Percentiles rank a stretch among this genome's conserved stretches.
phyloP scores from a whole-genome alignment of 2,888 invertebrate species.

The Dorcus parallelipipedus region DNA sequence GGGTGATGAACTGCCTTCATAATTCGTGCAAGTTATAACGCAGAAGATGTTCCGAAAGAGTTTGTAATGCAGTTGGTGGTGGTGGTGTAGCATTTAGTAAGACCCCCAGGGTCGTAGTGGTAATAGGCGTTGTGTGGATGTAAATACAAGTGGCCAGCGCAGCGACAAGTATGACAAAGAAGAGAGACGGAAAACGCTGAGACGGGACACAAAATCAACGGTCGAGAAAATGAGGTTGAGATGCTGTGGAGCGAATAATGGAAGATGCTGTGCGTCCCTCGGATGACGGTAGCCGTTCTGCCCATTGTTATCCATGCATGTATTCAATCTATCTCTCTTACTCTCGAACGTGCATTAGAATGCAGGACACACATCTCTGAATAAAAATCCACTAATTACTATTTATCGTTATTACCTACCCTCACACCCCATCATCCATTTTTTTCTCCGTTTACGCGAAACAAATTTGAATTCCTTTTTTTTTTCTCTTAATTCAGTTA shows the following conservation, averaged over 20 bases:
- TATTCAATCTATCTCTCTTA: constrained; percentile 21
- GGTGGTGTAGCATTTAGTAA: constrained; percentile 35
- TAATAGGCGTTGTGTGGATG: constrained; percentile 32
- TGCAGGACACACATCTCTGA: background rate
- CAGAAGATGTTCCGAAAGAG: constrained; percentile 29
- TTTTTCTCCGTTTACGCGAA: too few species aligned
- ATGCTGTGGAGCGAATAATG: constrained; percentile 52
- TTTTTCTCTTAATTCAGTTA: too few species aligned
- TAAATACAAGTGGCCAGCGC: constrained; percentile 35
- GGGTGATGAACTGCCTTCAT: constrained; percentile 21
- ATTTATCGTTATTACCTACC: background rate
- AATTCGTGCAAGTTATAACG: constrained; percentile 21
- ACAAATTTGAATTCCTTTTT: too few species aligned
- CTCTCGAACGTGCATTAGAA: background rate
- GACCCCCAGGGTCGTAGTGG: constrained; percentile 29
- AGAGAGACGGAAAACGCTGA: constrained; percentile 36
- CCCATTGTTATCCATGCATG: constrained; percentile 34
- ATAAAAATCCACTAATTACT: background rate
- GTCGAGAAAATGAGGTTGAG: constrained; percentile 58
- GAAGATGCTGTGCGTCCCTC: constrained; percentile 43
- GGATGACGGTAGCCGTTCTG: constrained; percentile 31
- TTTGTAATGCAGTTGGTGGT: constrained; percentile 29
- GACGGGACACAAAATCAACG: constrained; percentile 52
- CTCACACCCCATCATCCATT: too few species aligned
- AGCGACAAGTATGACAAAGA: constrained; percentile 31